phyloP scores from a whole-genome alignment of 2,888 invertebrate genomes.

The Phortica magna region DNA sequence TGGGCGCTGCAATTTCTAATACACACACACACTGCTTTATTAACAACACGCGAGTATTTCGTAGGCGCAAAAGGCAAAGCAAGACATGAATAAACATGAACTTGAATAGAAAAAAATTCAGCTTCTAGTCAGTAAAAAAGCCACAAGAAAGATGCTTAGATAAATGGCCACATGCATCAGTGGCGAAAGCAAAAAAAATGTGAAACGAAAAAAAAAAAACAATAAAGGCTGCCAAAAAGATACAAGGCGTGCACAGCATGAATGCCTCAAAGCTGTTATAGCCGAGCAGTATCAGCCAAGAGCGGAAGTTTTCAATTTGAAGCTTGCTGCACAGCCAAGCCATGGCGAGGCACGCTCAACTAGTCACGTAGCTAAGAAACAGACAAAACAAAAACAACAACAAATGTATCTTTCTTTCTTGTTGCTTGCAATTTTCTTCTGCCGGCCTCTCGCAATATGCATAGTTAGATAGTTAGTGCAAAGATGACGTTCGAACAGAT shows the following conservation, averaged over 20 bases:
- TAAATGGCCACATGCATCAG: constrained; percentile 28
- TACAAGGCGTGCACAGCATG: constrained; percentile 5
- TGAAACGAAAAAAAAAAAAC: background rate
- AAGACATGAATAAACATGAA: background rate
- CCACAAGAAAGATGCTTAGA: constrained; percentile 20
- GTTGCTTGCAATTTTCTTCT: constrained; percentile 21
- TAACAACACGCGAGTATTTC: background rate
- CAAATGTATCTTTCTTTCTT: constrained; percentile 5
- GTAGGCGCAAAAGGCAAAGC: background rate
- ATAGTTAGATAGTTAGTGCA: background rate
- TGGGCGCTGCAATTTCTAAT: background rate
- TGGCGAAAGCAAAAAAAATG: background rate
- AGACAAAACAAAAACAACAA: constrained; percentile 48
- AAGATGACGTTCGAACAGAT: background rate
- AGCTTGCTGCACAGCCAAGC: constrained; percentile 53
- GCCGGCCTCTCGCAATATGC: background rate
- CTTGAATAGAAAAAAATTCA: background rate
- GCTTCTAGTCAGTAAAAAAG: background rate
- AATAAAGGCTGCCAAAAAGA: background rate
- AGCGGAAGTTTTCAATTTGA: constrained; percentile 71
- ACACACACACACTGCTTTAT: background rate
- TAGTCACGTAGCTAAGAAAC: constrained; percentile 41
- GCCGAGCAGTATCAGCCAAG: constrained; percentile 24
- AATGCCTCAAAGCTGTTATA: constrained; percentile 4
- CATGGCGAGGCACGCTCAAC: too few species aligned